Evolutionary conservation across 1,140 invertebrate species (phyloP), one percentile per base, ranked within the genome.

Genomic region (Drosophila pachea): DNA sequence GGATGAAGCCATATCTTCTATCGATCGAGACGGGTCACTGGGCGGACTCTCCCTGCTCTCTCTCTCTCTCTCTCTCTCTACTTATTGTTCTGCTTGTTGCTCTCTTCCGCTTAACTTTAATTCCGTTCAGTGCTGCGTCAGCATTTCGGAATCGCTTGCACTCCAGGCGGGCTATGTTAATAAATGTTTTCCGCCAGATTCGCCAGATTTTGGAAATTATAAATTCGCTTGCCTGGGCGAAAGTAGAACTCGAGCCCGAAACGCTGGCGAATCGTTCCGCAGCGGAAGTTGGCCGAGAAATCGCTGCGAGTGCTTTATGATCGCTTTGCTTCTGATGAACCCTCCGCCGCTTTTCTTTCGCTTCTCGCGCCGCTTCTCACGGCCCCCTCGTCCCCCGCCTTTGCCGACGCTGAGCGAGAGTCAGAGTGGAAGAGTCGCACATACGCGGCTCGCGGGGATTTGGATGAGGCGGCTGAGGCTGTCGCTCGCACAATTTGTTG

Each of bases 181-280:
- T 43, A n/a, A 54, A 49, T 54, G 68, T 53, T 52, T 52, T 66
- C 59, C 11, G 1, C 49, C 22, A 22, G 22, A 22, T 4, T 47
- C 22, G 31, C 22, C 63, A 58, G 56, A 65, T 50, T 43, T 43
- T 14, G 14, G 29, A 59, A 70, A 52, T 49, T 43, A 38, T 49
- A 62, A 61, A 72, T 78, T 73, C 63, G 67, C 63, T 58, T 33
- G 55, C 22, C 42, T 72, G 45, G 62, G 76, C 76, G 68, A 79
- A 79, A 79, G 76, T 73, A 81, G 76, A 79, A 79, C 77, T 79
- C 73, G 68, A 70, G 3, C 22, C 22, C 22, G 22, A 22, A 22
- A 59, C 70, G 63, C 59, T 68, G 72, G 73, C 68, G 73, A 81
- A 79, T 73, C 47, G 55, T 33, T 63, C 7, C 60, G 52, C 65